Evolutionary conservation across 2,797 vertebrate genomes (phyloP).

Genomic region (Centropyge bicolor): DNA sequence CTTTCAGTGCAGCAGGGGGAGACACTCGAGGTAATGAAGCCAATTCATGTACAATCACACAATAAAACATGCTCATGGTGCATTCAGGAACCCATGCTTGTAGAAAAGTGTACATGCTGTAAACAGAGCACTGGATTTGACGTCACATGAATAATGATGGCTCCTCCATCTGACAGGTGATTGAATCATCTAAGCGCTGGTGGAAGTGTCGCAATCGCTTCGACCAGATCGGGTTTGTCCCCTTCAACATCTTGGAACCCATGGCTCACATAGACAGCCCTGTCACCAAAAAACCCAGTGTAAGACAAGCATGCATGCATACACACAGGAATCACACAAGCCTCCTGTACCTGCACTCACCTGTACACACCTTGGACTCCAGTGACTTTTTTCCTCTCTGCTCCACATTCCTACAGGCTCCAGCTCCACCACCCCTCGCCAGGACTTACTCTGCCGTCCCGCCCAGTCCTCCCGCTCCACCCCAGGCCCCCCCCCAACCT

Average conservation of each 20-base stretch:
- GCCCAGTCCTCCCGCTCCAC: constrained; percentile 59
- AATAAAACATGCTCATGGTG: background rate
- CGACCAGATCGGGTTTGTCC: constrained; percentile 90
- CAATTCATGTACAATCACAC: background rate
- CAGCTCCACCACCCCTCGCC: constrained; percentile 59
- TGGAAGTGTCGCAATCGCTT: constrained; percentile 92
- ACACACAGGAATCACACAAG: background rate
- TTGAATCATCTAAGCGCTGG: constrained; percentile 93
- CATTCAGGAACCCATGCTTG: background rate
- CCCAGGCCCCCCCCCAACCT: constrained; percentile 28
- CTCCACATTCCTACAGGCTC: constrained; percentile 65
- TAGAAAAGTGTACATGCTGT: background rate
- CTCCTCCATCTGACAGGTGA: constrained; percentile 79
- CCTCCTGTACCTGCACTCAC: constrained; percentile 1
- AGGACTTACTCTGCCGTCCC: constrained; percentile 53
- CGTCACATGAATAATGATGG: too few relatives aligned
- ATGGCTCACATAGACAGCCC: constrained; percentile 75
- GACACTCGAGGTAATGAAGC: constrained; percentile 84
- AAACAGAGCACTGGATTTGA: background rate
- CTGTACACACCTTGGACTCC: constrained; percentile 19
- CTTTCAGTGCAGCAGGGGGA: constrained; percentile 90
- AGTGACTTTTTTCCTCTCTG: background rate
- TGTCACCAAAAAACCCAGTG: constrained; percentile 60
- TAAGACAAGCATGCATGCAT: constrained; percentile 47
- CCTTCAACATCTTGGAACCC: constrained; percentile 91